Evolutionary conservation across 37 sponge, comb jelly and placozoan species (phyloP).

Genomic region (Diacarnus erythraeanus): DNA sequence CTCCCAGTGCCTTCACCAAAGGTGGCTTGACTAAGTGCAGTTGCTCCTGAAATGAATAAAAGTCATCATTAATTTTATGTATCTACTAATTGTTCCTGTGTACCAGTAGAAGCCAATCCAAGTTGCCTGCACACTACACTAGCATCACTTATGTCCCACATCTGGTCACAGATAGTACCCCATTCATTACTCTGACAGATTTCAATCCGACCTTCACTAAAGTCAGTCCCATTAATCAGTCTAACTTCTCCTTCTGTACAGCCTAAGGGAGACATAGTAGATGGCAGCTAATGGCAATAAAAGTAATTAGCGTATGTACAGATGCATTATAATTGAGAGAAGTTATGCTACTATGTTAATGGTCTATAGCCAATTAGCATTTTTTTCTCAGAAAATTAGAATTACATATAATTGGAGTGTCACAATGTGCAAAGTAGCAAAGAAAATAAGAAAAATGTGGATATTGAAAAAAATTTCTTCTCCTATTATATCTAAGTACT

Average conservation of each 20-base stretch:
- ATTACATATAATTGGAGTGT: no score
- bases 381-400: no score
- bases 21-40: not conserved
- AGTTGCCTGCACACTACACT: conserved; percentile 21
- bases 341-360: not conserved
- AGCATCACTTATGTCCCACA: conserved; percentile 17
- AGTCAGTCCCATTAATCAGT: conserved; percentile 23
- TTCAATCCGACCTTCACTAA: conserved; percentile 51
- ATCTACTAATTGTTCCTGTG: not conserved
- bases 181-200: conserved; percentile 36
- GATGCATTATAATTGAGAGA: not conserved
- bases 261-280: no score
- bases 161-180: conserved; percentile 57
- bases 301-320: no score
- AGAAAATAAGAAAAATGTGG: no score
- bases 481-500: no score
- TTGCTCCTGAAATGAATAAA: not conserved
- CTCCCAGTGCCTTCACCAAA: conserved; percentile 16
- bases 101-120: conserved; percentile 10
- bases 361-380: conserved; percentile 1
- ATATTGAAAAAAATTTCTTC: no score
- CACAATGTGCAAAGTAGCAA: no score
- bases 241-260: conserved; percentile 36
- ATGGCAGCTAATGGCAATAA: no score
- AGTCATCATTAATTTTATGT: not conserved